These are phyloP conservation scores for Ctenopoma multispine DNA, from an alignment of 2,797 vertebrate genomes.

Conservation along the genomic window DNA sequence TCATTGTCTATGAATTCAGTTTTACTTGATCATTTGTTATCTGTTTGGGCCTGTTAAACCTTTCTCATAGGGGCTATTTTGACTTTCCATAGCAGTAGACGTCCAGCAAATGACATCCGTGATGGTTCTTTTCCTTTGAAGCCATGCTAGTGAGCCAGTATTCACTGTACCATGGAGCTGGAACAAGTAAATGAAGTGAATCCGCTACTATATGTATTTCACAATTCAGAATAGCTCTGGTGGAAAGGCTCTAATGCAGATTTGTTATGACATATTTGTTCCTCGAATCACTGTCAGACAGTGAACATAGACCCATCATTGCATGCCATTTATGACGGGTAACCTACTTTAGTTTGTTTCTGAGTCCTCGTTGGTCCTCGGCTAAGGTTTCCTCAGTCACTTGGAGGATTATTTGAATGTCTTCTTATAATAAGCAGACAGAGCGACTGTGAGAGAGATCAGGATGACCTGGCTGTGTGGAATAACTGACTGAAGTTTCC, in stretches of 20 bases:
- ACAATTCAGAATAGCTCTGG: conserved; percentile 1
- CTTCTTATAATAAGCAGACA: conserved; percentile 56
- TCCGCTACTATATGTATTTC: conserved; percentile 20
- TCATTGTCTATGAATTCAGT: too few species aligned
- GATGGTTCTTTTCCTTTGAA: conserved; percentile 30
- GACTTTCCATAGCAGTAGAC: conserved; percentile 14
- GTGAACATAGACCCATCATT: conserved; percentile 23
- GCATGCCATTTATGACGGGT: conserved; percentile 31
- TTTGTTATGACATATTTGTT: conserved; percentile 57
- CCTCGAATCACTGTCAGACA: conserved; percentile 33
- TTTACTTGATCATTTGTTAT: conserved; percentile 21
- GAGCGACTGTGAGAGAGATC: conserved; percentile 39
- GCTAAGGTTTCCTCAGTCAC: conserved; percentile 31
- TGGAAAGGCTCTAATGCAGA: conserved; percentile 27
- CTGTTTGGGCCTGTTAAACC: conserved; percentile 25
- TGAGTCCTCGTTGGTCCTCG: conserved; percentile 14
- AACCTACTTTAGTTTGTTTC: conserved; percentile 56
- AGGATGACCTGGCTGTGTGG: conserved; percentile 58
- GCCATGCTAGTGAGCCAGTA: conserved; percentile 21
- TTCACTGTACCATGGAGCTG: background rate
- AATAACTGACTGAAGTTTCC: conserved; percentile 66
- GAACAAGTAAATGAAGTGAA: conserved; percentile 39
- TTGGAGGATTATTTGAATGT: conserved; percentile 46
- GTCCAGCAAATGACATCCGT: conserved; percentile 30
- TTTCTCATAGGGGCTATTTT: conserved; percentile 1